Conservation (phyloP, 1,140 invertebrate species). For the Temnothorax curvispinosus region DNA sequence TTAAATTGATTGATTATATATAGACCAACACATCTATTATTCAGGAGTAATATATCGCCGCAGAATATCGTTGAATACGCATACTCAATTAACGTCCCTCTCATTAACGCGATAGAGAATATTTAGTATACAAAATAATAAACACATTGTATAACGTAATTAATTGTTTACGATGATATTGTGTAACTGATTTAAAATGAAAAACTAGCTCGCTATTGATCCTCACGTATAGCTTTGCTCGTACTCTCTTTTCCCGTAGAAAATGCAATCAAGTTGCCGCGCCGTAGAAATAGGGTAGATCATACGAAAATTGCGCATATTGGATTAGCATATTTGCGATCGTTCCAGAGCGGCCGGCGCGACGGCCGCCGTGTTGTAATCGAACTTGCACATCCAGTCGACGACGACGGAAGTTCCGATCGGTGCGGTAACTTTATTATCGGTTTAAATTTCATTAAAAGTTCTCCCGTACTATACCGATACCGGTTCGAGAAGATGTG, state of each 20-base stretch:
- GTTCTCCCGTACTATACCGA: not conserved
- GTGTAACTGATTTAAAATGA: constrained; percentile 10
- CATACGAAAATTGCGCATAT: constrained; percentile 56
- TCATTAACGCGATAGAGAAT: not conserved
- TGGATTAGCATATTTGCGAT: constrained; percentile 51
- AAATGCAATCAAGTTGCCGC: constrained; percentile 31
- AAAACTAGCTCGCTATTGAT: not conserved
- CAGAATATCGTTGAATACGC: not conserved
- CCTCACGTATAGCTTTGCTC: not conserved
- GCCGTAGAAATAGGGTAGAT: constrained; percentile 16
- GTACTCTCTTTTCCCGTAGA: not conserved
- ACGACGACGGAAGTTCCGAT: constrained; percentile 42
- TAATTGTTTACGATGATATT: constrained; percentile 2
- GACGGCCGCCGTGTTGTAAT: constrained; percentile 21
- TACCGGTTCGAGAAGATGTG: not conserved
- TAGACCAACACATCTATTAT: not conserved
- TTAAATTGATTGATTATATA: constrained; percentile 27
- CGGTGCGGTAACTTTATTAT: constrained; percentile 45
- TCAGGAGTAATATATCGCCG: not conserved
- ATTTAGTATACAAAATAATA: constrained; percentile 37
- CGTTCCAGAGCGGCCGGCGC: constrained; percentile 8
- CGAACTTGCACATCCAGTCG: constrained; percentile 43
- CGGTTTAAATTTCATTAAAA: constrained; percentile 57
- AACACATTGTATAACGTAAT: not conserved
- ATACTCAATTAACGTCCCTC: not conserved